Percentiles rank a stretch among this genome's conserved stretches.
Conservation (phyloP, 2,113 vertebrate genomes). For the Clupea harengus region DNA sequence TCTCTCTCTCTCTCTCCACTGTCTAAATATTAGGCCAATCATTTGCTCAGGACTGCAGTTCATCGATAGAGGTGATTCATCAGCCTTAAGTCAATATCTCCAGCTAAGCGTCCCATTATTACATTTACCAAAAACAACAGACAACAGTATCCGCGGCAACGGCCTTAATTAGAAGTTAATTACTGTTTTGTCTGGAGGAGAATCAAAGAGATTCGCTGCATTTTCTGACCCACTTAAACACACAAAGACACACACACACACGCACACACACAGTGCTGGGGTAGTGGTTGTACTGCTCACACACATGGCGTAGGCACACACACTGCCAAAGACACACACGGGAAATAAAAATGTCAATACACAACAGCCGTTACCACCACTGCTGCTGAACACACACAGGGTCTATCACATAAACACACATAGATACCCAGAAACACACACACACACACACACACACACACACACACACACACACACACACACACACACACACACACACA, state of each 20-base stretch:
- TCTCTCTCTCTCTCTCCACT: neutral
- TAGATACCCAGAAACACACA: neutral
- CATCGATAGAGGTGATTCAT: conserved; percentile 39
- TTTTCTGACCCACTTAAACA: neutral
- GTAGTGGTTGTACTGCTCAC: neutral
- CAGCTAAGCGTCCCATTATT: conserved; percentile 25
- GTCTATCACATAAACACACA: neutral
- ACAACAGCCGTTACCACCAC: neutral
- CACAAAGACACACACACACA: neutral
- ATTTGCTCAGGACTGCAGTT: conserved; percentile 15
- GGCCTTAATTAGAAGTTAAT: conserved; percentile 27
- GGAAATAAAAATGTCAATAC: neutral
- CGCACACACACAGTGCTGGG: neutral
- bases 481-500: neutral
- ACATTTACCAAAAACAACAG: conserved; percentile 13
- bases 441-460: neutral
- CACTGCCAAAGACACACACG: neutral
- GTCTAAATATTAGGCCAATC: conserved; percentile 25
- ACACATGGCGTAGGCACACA: neutral
- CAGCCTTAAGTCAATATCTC: conserved; percentile 32
- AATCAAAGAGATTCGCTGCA: conserved; percentile 1
- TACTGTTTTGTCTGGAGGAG: conserved; percentile 12
- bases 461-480: neutral
- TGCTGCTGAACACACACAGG: no score
- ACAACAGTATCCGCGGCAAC: conserved; percentile 22